These are phyloP conservation scores for Sericinus montela DNA, from an alignment of 2,888 invertebrate species.

Conservation along the genomic window DNA sequence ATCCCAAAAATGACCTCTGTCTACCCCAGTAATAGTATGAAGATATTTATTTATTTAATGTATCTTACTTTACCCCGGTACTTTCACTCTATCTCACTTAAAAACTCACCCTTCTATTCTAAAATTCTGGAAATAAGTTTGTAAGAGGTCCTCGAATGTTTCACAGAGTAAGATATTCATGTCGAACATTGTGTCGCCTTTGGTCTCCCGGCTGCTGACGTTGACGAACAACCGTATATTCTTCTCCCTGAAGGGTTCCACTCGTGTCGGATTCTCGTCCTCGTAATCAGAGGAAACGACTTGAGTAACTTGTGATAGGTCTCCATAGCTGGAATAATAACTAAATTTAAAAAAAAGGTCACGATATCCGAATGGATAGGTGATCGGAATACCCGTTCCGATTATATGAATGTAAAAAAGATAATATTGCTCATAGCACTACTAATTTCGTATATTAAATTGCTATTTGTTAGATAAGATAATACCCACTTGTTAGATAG, in stretches of 20 bases:
- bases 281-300: conserved; percentile 89
- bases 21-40: no score
- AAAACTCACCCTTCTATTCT: conserved; percentile 84
- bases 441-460: no score
- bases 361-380: no score
- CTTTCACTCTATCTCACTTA: not conserved
- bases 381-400: no score
- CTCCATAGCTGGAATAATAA: conserved; percentile 81
- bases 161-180: conserved; percentile 94
- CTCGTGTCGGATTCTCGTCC: conserved; percentile 76
- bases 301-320: conserved; percentile 88
- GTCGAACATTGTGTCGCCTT: conserved; percentile 84
- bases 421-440: no score
- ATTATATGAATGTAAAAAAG: no score
- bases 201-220: conserved; percentile 43
- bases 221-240: conserved; percentile 69
- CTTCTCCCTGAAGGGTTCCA: conserved; percentile 82
- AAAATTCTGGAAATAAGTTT: conserved; percentile 91
- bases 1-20: no score
- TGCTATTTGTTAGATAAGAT: no score
- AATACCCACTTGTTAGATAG: no score
- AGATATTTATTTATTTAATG: not conserved
- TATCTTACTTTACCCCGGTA: no score
- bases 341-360: no score
- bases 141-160: conserved; percentile 87